These are phyloP conservation scores for Diarsia brunnea DNA, from an alignment of 2,888 invertebrate species.

Conservation along the genomic window DNA sequence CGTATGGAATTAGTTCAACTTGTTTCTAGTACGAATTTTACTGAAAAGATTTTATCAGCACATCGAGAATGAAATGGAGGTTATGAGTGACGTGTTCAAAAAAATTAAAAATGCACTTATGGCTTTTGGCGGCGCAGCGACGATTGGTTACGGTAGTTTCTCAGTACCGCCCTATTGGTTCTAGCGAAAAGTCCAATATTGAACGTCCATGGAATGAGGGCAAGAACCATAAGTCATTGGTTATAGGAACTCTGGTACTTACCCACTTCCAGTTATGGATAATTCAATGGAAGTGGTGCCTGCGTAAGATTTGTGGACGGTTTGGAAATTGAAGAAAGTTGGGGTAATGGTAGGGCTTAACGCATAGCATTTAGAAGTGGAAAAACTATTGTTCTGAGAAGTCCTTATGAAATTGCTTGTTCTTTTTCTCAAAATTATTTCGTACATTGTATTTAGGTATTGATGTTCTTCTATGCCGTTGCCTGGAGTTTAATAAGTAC, in stretches of 20 bases:
- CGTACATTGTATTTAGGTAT: too few relatives aligned
- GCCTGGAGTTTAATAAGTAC: neutral
- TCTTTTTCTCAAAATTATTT: too few relatives aligned
- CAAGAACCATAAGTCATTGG: constrained; percentile 38
- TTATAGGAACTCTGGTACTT: constrained; percentile 41
- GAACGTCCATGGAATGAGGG: constrained; percentile 38
- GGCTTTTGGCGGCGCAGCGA: too few relatives aligned
- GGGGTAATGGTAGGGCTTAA: neutral
- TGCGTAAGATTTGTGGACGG: constrained; percentile 36
- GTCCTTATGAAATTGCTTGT: too few relatives aligned
- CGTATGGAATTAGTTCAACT: too few relatives aligned
- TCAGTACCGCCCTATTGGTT: constrained; percentile 29
- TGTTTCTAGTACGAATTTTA: too few relatives aligned
- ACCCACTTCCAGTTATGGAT: constrained; percentile 28
- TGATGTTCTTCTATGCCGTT: too few relatives aligned
- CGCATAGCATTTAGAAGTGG: neutral
- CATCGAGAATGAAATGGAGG: too few relatives aligned
- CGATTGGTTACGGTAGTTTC: constrained; percentile 5
- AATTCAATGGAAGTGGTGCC: constrained; percentile 33
- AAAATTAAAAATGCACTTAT: too few relatives aligned
- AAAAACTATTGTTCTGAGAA: neutral
- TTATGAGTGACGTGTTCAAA: too few relatives aligned
- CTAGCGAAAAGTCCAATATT: constrained; percentile 46
- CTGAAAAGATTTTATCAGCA: too few relatives aligned
- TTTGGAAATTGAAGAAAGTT: constrained; percentile 6